A percentile compares a stretch with the other conserved stretches of the same genome.
Evolutionary conservation across 2,888 invertebrate genomes (phyloP).

Genomic region (Pimpla rufipes): DNA sequence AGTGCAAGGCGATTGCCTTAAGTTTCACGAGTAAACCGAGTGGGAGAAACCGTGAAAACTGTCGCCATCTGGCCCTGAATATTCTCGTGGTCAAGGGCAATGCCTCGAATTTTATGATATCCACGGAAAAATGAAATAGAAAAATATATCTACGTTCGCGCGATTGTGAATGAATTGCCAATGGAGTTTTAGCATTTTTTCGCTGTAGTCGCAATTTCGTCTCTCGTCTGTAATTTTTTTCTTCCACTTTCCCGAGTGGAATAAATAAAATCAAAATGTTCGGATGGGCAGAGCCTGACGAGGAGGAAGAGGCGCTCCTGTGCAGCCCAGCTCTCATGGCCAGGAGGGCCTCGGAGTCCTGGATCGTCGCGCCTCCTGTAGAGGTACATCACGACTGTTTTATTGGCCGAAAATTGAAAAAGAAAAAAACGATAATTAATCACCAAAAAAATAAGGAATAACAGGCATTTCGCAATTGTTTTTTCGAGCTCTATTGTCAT

Average conservation of each 20-base stretch:
- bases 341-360: conserved; percentile 94
- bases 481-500: background rate
- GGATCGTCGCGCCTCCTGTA: conserved; percentile 95
- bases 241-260: background rate
- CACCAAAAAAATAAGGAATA: background rate
- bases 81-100: conserved; percentile 39
- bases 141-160: background rate
- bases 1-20: conserved; percentile 19
- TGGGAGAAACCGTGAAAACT: conserved; percentile 19
- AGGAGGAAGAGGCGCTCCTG: conserved; percentile 94
- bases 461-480: background rate
- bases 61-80: conserved; percentile 37
- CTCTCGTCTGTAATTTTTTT: background rate
- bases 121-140: background rate
- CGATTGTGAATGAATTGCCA: background rate
- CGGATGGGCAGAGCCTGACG: conserved; percentile 92
- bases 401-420: background rate
- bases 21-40: conserved; percentile 18
- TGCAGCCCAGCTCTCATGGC: conserved; percentile 95
- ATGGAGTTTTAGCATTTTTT: background rate
- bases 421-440: conserved; percentile 12
- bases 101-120: background rate
- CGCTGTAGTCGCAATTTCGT: background rate
- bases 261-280: conserved; percentile 86
- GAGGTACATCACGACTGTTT: conserved; percentile 88